A percentile compares a stretch with the other conserved stretches of the same genome.
These are phyloP conservation scores for Pentalonia nigronervosa DNA, from an alignment of 1,140 invertebrate genomes.

Conservation along the genomic window DNA sequence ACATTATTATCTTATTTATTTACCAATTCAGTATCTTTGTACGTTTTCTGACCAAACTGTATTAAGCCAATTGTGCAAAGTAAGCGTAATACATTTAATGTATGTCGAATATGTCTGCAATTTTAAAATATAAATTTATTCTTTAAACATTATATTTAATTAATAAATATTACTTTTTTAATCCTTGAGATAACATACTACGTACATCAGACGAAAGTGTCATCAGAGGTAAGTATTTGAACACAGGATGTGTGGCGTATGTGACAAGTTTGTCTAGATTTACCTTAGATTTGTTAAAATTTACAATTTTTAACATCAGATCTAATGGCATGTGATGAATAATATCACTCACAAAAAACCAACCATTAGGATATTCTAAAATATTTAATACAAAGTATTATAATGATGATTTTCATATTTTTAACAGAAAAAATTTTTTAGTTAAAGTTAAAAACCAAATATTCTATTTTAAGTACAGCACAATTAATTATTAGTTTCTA, in stretches of 20 bases:
- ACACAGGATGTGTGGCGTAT: constrained; percentile 74
- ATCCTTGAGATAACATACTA: constrained; percentile 41
- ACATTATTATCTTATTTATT: constrained; percentile 31
- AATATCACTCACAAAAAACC: constrained; percentile 78
- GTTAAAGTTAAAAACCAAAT: background rate
- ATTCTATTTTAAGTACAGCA: too few species aligned
- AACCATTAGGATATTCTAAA: constrained; percentile 72
- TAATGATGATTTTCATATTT: background rate
- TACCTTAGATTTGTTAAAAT: constrained; percentile 69
- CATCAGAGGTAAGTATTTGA: constrained; percentile 72
- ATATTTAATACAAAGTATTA: background rate
- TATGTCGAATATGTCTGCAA: constrained; percentile 69
- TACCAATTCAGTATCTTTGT: constrained; percentile 75
- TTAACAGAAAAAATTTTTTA: background rate
- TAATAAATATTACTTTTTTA: constrained; percentile 51
- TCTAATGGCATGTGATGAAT: constrained; percentile 76
- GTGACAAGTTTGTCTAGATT: constrained; percentile 66
- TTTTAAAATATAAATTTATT: constrained; percentile 58
- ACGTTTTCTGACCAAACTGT: constrained; percentile 73
- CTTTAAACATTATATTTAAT: background rate
- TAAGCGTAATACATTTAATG: constrained; percentile 68
- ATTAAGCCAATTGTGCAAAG: constrained; percentile 75
- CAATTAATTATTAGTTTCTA: too few species aligned
- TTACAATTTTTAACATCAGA: constrained; percentile 75
- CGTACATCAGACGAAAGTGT: constrained; percentile 65